Evolutionary conservation across 2,113 vertebrate genomes (phyloP), one percentile per base, ranked within the genome.

Genomic region (Hippocampus zosterae): DNA sequence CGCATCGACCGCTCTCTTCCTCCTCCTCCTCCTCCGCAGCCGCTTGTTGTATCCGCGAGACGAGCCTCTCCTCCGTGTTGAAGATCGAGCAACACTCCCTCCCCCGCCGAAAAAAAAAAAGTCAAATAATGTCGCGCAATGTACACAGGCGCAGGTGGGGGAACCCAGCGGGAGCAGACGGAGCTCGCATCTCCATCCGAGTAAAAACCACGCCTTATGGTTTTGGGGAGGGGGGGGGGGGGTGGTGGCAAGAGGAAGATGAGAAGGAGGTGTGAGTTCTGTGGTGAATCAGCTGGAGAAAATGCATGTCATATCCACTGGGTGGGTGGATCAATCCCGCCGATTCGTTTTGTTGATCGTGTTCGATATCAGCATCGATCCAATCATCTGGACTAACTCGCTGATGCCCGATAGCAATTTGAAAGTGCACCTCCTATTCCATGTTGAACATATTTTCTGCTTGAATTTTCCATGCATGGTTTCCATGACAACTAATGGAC

Each of bases 161-260:
- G 71, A 79, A 75, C 88, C 84, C 88, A 82, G 87, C 88, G 79
- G 84, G 85, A 88, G 84, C 84, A 82, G 81, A 86, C 69, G 77
- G 86, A 84, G 80, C 57, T 60, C 27, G 57, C 87, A 81, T 87
- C 88, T 86, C 75, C 80, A 82, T 86, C 82, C 82, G 85, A 83
- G 85, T 55, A 65, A 53, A 53, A 67, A 68, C 50, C 48, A 53
- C 67, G 50, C 67, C 52, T 55, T 68, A 3, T n/a, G 27, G 18
- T 65, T 25, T 12, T 18, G 12, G 13, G 56, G 1, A 7, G 11
- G 56, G 13, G 56, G 1, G 23, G 4, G 23, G 8, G 5, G 53
- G 13, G 56, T n/a, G n/a, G 1, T 3, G 6, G 56, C 12, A 65
- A 2, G 46, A 44, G 12, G 29, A 61, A 19, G 10, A 41, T 18